Percentiles rank a stretch among this genome's conserved stretches.
Conservation (phyloP, 2,888 invertebrate genomes). For the Meloe dianella region DNA sequence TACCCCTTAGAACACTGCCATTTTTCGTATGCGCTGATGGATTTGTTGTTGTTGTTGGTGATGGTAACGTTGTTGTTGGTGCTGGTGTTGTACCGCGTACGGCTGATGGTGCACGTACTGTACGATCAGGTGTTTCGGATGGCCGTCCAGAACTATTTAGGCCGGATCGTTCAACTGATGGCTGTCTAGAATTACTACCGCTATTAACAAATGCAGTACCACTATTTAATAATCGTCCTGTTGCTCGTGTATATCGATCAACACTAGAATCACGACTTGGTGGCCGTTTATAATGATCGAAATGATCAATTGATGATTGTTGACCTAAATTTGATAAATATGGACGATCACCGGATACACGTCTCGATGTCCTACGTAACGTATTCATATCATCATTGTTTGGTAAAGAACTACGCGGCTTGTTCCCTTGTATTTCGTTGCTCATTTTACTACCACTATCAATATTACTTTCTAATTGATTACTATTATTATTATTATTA, state of each 20-base stretch:
- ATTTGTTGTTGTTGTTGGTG: slow-evolving; percentile 29
- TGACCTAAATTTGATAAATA: slow-evolving; percentile 60
- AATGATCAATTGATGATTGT: slow-evolving; percentile 84
- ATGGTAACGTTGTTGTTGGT: slow-evolving; percentile 34
- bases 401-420: slow-evolving; percentile 39
- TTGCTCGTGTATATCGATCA: slow-evolving; percentile 75
- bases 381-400: slow-evolving; percentile 44
- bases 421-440: slow-evolving; percentile 30
- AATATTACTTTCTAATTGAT: slow-evolving; percentile 25
- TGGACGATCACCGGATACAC: slow-evolving; percentile 59
- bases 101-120: slow-evolving; percentile 64
- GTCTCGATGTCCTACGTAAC: slow-evolving; percentile 63
- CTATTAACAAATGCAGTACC: slow-evolving; percentile 55
- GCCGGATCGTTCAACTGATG: slow-evolving; percentile 72
- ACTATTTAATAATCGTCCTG: slow-evolving; percentile 58
- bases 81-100: slow-evolving; percentile 64
- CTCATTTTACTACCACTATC: slow-evolving; percentile 36
- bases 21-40: slow-evolving; percentile 62
- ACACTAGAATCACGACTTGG: slow-evolving; percentile 88
- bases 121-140: slow-evolving; percentile 60
- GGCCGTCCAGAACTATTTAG: slow-evolving; percentile 30
- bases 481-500: slow-evolving; percentile 19
- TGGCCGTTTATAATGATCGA: slow-evolving; percentile 92
- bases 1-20: slow-evolving; percentile 69
- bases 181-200: slow-evolving; percentile 72